phyloP scores from a whole-genome alignment of 2,888 invertebrate genomes.

The Euclidia mi region DNA sequence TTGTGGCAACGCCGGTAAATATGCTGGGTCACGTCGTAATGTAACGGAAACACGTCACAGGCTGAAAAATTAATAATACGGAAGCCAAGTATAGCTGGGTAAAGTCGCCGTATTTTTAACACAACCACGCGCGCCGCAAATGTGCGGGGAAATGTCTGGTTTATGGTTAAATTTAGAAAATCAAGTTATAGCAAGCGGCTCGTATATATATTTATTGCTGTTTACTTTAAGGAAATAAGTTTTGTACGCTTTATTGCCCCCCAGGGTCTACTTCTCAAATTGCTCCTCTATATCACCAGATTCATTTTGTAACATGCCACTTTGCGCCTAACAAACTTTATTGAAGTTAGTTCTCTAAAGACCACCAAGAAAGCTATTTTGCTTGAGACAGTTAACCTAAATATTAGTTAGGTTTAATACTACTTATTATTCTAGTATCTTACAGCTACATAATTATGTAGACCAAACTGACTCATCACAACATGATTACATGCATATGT shows the following conservation, averaged over 20 bases:
- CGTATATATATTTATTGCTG: constrained; percentile 10
- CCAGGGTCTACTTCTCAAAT: too few species aligned
- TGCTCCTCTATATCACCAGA: too few species aligned
- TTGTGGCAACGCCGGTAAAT: constrained; percentile 32
- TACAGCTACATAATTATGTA: too few species aligned
- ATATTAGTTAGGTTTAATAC: too few species aligned
- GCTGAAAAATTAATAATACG: constrained; percentile 43
- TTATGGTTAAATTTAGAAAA: constrained; percentile 10
- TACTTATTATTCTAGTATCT: too few species aligned
- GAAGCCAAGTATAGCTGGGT: constrained; percentile 29
- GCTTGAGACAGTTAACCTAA: too few species aligned
- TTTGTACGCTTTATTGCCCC: background rate
- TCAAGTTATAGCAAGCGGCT: constrained; percentile 4
- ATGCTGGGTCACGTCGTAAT: constrained; percentile 44
- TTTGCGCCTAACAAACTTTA: too few species aligned
- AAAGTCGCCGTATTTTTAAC: constrained; percentile 30
- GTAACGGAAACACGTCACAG: constrained; percentile 49
- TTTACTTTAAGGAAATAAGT: background rate
- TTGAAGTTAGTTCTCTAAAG: too few species aligned
- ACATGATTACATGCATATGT: too few species aligned
- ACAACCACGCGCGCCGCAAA: constrained; percentile 9
- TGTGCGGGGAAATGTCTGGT: constrained; percentile 7
- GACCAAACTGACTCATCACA: too few species aligned
- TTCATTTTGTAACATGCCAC: too few species aligned
- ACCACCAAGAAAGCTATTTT: too few species aligned